Evolutionary conservation across 2,888 invertebrate species (phyloP).

Genomic region (Xanthorhoe spadicearia): DNA sequence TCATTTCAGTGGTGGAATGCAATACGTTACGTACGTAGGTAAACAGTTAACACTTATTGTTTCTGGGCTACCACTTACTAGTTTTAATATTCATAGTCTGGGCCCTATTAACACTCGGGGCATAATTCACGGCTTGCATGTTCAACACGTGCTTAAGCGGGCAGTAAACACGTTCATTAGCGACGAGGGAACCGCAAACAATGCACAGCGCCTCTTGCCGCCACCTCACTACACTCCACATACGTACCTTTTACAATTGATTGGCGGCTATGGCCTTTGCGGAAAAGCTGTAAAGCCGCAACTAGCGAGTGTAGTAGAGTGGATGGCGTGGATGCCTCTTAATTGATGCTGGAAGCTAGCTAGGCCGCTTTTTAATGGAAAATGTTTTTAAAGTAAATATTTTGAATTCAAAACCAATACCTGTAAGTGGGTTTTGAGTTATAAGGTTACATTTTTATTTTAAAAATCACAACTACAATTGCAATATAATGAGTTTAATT

Average conservation of each 20-base stretch:
- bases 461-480: neutral
- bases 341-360: neutral
- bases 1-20: too few species aligned
- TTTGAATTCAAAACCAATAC: neutral
- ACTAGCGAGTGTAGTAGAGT: neutral
- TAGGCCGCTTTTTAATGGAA: neutral
- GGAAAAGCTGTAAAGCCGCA: neutral
- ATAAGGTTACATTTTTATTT: neutral
- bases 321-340: neutral
- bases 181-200: constrained; percentile 37
- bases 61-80: neutral
- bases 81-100: constrained; percentile 12
- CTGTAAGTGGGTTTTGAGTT: too few species aligned
- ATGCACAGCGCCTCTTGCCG: constrained; percentile 18
- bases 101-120: constrained; percentile 3
- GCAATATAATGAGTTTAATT: neutral
- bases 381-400: neutral
- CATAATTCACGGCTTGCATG: constrained; percentile 23
- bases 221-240: constrained; percentile 18
- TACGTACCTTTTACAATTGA: neutral
- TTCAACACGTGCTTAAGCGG: constrained; percentile 25
- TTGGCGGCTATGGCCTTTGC: constrained; percentile 2
- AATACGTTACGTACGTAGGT: neutral
- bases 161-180: constrained; percentile 38
- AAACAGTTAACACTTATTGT: neutral